Evolutionary conservation across 2,888 invertebrate genomes (phyloP).

Genomic region (Stramonita haemastoma): DNA sequence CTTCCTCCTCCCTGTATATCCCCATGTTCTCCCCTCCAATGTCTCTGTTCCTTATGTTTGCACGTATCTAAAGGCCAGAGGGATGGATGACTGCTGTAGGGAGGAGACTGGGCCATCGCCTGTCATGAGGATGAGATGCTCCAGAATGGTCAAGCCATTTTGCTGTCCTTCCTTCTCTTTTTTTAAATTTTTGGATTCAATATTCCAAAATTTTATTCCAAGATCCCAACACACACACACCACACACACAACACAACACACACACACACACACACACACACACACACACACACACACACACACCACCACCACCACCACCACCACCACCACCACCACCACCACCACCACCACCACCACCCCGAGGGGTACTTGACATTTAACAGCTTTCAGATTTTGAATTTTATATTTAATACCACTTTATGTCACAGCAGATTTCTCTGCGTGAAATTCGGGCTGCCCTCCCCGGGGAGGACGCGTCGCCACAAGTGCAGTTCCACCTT

Average conservation of each 20-base stretch:
- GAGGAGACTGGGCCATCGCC: neutral
- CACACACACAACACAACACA: neutral
- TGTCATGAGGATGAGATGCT: neutral
- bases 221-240: neutral
- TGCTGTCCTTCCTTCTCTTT: too few relatives aligned
- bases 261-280: neutral
- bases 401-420: too few relatives aligned
- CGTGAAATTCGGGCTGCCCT: too few relatives aligned
- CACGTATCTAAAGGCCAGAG: neutral
- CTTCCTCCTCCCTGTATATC: neutral
- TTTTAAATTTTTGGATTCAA: too few relatives aligned
- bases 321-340: too few relatives aligned
- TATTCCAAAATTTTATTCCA: neutral
- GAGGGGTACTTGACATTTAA: too few relatives aligned
- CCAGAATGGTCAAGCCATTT: neutral
- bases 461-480: too few relatives aligned
- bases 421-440: too few relatives aligned
- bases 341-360: too few relatives aligned
- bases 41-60: neutral
- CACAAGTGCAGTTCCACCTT: too few relatives aligned
- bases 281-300: neutral
- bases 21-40: neutral
- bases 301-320: too few relatives aligned
- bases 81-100: neutral
- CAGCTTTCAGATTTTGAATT: too few relatives aligned